These are phyloP conservation scores for Ophion slaviceki DNA, from an alignment of 2,888 invertebrate species.

Conservation along the genomic window DNA sequence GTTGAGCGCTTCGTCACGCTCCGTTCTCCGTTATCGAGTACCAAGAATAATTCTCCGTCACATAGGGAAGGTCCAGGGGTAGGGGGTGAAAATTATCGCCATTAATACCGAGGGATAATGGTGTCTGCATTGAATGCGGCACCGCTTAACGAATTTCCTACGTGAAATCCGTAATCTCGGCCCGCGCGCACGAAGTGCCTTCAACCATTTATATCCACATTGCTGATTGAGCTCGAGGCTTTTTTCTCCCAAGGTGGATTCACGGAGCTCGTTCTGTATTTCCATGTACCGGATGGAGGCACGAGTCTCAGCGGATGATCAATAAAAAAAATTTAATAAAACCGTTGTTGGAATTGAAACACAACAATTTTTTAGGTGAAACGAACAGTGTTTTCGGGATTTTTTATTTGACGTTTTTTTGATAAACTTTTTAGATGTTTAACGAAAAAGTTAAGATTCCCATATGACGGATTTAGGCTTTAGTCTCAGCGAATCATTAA, in stretches of 20 bases:
- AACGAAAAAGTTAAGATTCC: no score
- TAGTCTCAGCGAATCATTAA: no score
- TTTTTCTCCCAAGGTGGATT: neutral
- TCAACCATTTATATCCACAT: neutral
- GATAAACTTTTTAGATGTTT: no score
- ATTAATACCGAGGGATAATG: neutral
- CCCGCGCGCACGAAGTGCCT: neutral
- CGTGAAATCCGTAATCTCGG: conserved; percentile 10
- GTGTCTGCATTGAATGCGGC: conserved; percentile 4
- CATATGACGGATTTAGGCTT: no score
- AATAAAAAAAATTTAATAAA: no score
- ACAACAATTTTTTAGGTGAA: no score
- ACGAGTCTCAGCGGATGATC: no score
- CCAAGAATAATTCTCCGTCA: conserved; percentile 19
- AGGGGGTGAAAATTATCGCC: neutral
- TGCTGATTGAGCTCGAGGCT: neutral
- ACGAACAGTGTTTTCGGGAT: no score
- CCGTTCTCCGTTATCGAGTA: neutral
- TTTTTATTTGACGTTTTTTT: no score
- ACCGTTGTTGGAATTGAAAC: no score
- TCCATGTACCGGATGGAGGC: no score
- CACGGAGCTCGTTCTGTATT: no score
- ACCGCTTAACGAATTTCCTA: neutral
- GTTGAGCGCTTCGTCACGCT: neutral
- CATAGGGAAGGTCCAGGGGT: neutral